Conservation (phyloP, 2,797 vertebrate genomes). For the Rachycentron canadum region DNA sequence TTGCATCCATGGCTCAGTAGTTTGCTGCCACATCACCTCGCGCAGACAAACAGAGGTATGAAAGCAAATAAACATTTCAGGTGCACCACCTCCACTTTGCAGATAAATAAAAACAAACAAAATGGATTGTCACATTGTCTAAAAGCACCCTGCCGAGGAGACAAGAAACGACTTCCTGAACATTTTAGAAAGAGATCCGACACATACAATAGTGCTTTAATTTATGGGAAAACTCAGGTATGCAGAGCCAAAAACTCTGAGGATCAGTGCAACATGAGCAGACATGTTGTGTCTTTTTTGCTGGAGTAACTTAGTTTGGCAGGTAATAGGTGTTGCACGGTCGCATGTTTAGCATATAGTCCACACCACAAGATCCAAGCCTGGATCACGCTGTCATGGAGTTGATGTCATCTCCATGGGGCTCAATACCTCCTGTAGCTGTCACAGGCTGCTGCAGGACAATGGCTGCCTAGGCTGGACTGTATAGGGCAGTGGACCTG, state of each 20-base stretch:
- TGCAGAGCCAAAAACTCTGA: constrained; percentile 36
- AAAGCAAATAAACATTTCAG: constrained; percentile 10
- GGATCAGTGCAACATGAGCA: not conserved
- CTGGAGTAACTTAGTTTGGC: constrained; percentile 17
- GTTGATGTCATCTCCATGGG: too few species aligned
- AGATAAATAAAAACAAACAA: not conserved
- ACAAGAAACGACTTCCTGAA: not conserved
- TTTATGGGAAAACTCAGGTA: constrained; percentile 18
- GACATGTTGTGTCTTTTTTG: not conserved
- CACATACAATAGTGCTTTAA: not conserved
- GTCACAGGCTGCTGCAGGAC: too few species aligned
- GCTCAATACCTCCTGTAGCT: too few species aligned
- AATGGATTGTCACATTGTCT: not conserved
- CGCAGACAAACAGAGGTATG: not conserved
- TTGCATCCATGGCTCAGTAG: constrained; percentile 46
- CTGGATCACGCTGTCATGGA: not conserved
- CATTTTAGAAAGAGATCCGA: not conserved
- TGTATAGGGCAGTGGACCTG: too few species aligned
- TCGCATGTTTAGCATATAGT: constrained; percentile 10
- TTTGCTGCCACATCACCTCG: constrained; percentile 28
- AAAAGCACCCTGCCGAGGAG: not conserved
- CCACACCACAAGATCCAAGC: not conserved
- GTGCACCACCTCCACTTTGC: not conserved
- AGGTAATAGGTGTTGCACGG: constrained; percentile 12
- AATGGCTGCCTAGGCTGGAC: too few species aligned